These are phyloP conservation scores for Antennarius striatus DNA, from an alignment of 2,113 vertebrate species.

Conservation along the genomic window DNA sequence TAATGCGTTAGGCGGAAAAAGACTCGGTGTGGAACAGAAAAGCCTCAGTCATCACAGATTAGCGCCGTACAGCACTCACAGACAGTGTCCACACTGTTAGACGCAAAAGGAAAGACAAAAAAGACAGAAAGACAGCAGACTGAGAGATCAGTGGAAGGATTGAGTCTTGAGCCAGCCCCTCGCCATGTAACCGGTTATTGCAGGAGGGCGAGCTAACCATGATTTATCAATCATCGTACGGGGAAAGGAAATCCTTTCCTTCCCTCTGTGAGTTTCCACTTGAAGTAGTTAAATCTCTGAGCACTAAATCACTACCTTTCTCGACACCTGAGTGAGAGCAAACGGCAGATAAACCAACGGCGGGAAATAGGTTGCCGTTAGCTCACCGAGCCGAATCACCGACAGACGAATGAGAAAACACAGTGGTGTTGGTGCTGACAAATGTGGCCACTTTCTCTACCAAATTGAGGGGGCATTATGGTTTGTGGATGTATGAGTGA, in stretches of 20 bases:
- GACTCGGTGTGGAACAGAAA: constrained; percentile 29
- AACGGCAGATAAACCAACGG: constrained; percentile 38
- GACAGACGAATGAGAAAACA: constrained; percentile 71
- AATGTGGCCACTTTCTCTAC: constrained; percentile 55
- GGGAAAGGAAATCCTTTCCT: constrained; percentile 47
- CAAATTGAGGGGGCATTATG: constrained; percentile 48
- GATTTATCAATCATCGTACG: constrained; percentile 69
- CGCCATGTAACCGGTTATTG: constrained; percentile 55
- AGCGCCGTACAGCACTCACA: constrained; percentile 10
- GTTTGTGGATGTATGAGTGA: constrained; percentile 60
- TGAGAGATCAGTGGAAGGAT: constrained; percentile 59
- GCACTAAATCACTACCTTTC: constrained; percentile 63
- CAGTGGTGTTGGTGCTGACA: constrained; percentile 56
- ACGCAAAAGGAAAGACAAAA: constrained; percentile 25
- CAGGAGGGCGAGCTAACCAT: constrained; percentile 51
- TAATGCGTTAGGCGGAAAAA: constrained; percentile 50
- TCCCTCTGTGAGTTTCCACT: constrained; percentile 58
- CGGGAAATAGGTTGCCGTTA: constrained; percentile 61
- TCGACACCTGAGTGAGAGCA: constrained; percentile 38
- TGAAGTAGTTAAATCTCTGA: constrained; percentile 54
- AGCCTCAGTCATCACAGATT: constrained; percentile 45
- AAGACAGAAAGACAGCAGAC: constrained; percentile 22
- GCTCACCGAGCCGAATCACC: constrained; percentile 55
- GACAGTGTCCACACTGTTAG: constrained; percentile 62
- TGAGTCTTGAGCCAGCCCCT: constrained; percentile 58